Evolutionary conservation across 2,888 invertebrate genomes (phyloP).

Genomic region (Apotomis capreana): DNA sequence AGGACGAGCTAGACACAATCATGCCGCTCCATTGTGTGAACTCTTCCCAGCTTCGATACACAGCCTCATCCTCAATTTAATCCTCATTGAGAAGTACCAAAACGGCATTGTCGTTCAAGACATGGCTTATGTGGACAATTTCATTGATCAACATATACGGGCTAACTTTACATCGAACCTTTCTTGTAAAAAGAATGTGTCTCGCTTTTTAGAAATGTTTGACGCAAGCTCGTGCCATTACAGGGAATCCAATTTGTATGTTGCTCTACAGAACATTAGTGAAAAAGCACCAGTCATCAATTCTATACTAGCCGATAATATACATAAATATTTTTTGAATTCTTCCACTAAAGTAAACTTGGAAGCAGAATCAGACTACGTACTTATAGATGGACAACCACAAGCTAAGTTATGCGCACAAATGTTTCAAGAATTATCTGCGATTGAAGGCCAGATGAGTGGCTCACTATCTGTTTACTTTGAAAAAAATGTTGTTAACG

Average conservation of each 20-base stretch:
- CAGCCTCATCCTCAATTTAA: conserved; percentile 84
- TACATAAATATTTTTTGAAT: neutral
- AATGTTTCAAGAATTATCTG: neutral
- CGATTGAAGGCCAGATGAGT: conserved; percentile 3
- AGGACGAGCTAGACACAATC: conserved; percentile 89
- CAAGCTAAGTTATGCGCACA: neutral
- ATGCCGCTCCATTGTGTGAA: conserved; percentile 86
- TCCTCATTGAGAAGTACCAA: conserved; percentile 69
- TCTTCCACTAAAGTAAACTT: neutral
- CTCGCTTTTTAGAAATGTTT: neutral
- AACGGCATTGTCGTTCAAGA: conserved; percentile 46
- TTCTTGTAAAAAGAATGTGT: neutral
- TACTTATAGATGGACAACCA: neutral
- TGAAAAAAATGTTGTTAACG: conserved; percentile 9
- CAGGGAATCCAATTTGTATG: conserved; percentile 8
- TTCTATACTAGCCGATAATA: neutral
- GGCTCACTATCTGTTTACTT: conserved; percentile 3
- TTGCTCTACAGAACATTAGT: neutral
- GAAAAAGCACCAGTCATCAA: neutral
- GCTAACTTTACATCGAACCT: neutral
- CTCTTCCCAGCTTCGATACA: conserved; percentile 85
- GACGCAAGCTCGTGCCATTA: conserved; percentile 1
- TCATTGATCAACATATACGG: conserved; percentile 6
- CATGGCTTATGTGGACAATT: conserved; percentile 7
- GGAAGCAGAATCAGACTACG: neutral